Conservation (phyloP, 2,797 vertebrate genomes). For the Fratercula arctica region DNA sequence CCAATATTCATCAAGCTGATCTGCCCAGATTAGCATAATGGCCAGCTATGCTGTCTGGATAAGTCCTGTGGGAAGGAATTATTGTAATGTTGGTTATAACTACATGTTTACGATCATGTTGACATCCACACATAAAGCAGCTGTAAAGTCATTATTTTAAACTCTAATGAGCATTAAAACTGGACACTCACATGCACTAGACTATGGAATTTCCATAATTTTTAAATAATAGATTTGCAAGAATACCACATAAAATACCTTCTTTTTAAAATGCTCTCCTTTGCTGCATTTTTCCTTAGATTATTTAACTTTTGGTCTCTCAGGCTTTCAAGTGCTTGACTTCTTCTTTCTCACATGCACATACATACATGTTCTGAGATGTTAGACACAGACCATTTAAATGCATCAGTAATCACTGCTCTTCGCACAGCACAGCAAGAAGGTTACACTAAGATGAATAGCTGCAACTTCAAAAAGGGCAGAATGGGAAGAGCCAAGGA, state of each 20-base stretch:
- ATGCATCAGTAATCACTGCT: neutral
- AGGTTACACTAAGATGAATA: neutral
- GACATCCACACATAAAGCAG: neutral
- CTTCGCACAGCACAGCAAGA: neutral
- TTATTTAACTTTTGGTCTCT: neutral
- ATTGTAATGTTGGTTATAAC: neutral
- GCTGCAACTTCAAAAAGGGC: neutral
- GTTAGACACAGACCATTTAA: neutral
- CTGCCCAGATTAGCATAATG: conserved; percentile 19
- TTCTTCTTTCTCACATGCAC: neutral
- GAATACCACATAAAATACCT: neutral
- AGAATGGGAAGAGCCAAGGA: neutral
- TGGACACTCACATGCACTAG: neutral
- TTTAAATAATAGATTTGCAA: neutral
- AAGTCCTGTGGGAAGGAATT: neutral
- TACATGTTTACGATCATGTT: neutral
- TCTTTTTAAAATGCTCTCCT: neutral
- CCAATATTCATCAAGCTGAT: neutral
- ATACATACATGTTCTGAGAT: accelerated
- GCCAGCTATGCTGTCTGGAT: neutral
- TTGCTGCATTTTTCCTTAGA: neutral
- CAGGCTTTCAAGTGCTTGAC: neutral
- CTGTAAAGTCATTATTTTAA: neutral
- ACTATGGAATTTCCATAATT: neutral
- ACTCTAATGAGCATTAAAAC: neutral